A percentile compares a stretch with the other conserved stretches of the same genome.
Conservation (phyloP, 2,113 vertebrate genomes). For the Etheostoma cragini region DNA sequence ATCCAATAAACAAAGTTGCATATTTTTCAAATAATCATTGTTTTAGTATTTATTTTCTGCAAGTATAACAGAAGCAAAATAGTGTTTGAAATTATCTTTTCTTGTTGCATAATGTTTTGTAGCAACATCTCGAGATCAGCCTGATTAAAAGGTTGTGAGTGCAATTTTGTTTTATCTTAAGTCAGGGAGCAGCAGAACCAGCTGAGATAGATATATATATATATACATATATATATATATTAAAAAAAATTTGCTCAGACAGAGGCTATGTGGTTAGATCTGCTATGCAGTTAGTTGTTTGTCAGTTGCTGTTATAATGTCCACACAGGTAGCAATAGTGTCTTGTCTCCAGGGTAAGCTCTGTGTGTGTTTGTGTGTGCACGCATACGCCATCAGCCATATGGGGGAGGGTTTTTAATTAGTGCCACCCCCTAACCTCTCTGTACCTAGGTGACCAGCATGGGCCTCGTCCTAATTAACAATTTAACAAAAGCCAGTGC, state of each 20-base stretch:
- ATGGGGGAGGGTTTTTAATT: conserved; percentile 57
- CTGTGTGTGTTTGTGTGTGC: conserved; percentile 23
- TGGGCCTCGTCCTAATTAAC: conserved; percentile 69
- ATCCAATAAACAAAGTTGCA: neutral
- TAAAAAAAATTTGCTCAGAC: neutral
- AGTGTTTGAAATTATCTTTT: neutral
- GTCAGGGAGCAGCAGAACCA: neutral
- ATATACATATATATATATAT: neutral
- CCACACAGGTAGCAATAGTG: conserved; percentile 7
- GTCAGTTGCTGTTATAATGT: conserved; percentile 8
- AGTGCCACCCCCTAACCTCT: conserved; percentile 45
- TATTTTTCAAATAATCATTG: neutral
- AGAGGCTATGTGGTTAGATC: neutral
- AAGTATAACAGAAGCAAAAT: neutral
- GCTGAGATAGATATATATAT: conserved; percentile 8
- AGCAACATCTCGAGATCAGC: neutral
- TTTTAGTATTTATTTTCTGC: neutral
- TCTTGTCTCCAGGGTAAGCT: conserved; percentile 42
- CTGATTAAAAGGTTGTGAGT: neutral
- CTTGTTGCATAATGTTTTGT: neutral
- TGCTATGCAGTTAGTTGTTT: conserved; percentile 19
- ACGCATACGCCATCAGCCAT: conserved; percentile 26
- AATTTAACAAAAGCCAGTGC: conserved; percentile 68
- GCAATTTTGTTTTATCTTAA: neutral
- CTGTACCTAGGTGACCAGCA: conserved; percentile 71